A percentile compares a stretch with the other conserved stretches of the same genome.
phyloP scores from a whole-genome alignment of 2,888 invertebrate genomes.

The Luffia ferchaultella region DNA sequence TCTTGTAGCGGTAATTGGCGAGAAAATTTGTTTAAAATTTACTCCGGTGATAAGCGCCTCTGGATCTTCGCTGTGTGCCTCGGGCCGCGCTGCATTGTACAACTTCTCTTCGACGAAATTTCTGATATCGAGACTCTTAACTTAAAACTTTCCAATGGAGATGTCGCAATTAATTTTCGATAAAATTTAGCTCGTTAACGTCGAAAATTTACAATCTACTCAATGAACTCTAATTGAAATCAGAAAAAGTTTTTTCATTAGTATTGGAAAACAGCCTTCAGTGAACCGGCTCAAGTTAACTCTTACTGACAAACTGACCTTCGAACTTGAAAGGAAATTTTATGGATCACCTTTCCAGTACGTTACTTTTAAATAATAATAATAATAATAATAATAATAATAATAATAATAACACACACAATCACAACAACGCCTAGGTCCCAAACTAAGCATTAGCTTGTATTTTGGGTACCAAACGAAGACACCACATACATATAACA shows the following conservation, averaged over 20 bases:
- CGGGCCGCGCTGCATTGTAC: conserved; percentile 41
- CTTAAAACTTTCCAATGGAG: conserved; percentile 57
- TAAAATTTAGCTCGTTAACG: conserved; percentile 63
- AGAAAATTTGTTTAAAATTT: conserved; percentile 36
- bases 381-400: too few species aligned
- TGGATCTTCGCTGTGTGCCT: conserved; percentile 25
- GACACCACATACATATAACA: too few species aligned
- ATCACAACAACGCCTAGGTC: too few species aligned
- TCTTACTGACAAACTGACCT: background rate
- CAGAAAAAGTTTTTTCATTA: conserved; percentile 58
- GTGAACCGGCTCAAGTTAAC: background rate
- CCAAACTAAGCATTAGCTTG: too few species aligned
- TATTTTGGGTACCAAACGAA: too few species aligned
- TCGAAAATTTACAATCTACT: conserved; percentile 50
- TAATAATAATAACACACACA: too few species aligned
- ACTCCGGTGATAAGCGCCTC: conserved; percentile 27
- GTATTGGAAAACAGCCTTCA: conserved; percentile 7
- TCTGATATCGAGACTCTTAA: conserved; percentile 47
- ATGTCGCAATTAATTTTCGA: conserved; percentile 65
- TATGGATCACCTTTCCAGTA: too few species aligned
- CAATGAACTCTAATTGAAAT: conserved; percentile 53
- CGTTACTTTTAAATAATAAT: too few species aligned
- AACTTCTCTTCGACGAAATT: conserved; percentile 43
- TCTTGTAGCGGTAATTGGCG: conserved; percentile 27
- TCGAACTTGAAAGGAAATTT: too few species aligned